A percentile compares a stretch with the other conserved stretches of the same genome.
Conservation (phyloP, 2,113 vertebrate genomes). For the Ploceus nigricollis region DNA sequence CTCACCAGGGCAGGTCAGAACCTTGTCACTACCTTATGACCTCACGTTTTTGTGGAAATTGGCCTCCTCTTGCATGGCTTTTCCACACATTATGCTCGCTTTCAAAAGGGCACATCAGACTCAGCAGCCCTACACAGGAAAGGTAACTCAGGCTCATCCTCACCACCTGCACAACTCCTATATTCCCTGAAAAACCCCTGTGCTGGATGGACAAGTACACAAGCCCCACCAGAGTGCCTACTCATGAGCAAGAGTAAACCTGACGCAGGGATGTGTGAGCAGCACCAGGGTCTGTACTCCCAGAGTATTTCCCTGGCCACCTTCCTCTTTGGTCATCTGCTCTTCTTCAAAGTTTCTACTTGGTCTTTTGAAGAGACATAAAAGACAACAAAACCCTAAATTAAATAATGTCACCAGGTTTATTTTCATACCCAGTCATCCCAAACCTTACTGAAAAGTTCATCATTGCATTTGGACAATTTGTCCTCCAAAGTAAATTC, state of each 20-base stretch:
- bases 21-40: not conserved
- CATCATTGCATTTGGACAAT: not conserved
- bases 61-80: not conserved
- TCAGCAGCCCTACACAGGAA: not conserved
- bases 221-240: not conserved
- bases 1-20: not conserved
- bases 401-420: not conserved
- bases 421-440: not conserved
- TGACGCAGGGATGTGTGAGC: not conserved
- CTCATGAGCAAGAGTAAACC: not conserved
- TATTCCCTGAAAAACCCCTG: not conserved
- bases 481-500: not conserved
- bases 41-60: accelerated
- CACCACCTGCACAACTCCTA: not conserved
- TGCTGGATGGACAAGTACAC: accelerated
- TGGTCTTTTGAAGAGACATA: not conserved
- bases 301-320: not conserved
- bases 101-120: not conserved
- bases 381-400: not conserved
- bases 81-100: not conserved
- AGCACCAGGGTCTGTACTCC: accelerated
- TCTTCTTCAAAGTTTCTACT: not conserved
- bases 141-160: not conserved
- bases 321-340: not conserved
- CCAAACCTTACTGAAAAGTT: not conserved